Evolutionary conservation across 2,113 vertebrate species (phyloP).

Genomic region (Pionites leucogaster): DNA sequence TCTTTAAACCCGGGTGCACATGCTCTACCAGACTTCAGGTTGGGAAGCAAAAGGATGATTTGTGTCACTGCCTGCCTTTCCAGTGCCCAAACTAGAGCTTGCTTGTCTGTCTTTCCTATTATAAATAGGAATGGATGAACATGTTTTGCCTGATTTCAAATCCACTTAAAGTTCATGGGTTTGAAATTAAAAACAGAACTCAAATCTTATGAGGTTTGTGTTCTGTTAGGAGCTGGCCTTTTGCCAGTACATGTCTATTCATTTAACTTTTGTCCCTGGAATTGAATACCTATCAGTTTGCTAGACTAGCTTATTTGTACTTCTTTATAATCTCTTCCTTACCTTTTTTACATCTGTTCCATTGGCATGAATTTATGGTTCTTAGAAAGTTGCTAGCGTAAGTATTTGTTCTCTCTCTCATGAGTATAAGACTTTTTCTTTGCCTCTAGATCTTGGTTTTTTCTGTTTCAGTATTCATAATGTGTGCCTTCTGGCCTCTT

Average conservation of each 20-base stretch:
- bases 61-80: background rate
- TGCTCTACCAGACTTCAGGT: background rate
- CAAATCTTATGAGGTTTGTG: background rate
- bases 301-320: background rate
- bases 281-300: background rate
- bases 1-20: background rate
- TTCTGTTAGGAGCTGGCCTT: conserved; percentile 17
- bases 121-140: background rate
- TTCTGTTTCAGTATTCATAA: background rate
- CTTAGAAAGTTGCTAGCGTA: background rate
- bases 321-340: background rate
- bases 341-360: background rate
- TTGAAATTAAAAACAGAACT: conserved; percentile 61
- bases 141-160: conserved; percentile 51
- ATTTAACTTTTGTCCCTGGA: conserved; percentile 19
- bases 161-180: conserved; percentile 42
- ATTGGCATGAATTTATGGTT: background rate
- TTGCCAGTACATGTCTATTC: conserved; percentile 18
- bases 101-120: background rate
- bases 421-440: background rate
- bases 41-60: background rate
- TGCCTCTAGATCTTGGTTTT: background rate
- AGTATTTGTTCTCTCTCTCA: background rate
- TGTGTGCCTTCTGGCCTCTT: background rate
- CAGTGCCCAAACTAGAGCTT: background rate